Conservation (phyloP, 2,113 vertebrate genomes). For the Clarias magur region DNA sequence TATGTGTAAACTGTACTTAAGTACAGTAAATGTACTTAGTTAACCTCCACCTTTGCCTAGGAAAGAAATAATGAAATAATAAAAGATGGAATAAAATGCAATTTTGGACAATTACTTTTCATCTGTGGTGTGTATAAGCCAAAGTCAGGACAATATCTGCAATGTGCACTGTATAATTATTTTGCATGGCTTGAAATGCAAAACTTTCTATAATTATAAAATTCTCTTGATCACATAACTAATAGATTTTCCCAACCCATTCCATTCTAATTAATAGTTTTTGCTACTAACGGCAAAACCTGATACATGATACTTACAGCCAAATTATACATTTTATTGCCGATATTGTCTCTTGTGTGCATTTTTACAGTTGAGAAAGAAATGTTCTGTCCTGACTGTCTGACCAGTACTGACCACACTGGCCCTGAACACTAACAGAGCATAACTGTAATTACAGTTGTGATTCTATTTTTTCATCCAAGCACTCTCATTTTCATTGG, state of each 20-base stretch:
- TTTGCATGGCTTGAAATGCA: background rate
- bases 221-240: background rate
- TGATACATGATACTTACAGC: background rate
- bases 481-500: conserved; percentile 1
- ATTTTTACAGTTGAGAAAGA: background rate
- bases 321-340: background rate
- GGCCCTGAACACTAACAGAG: background rate
- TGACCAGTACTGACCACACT: background rate
- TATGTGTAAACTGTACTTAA: too few species aligned
- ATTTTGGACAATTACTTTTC: background rate
- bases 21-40: too few species aligned
- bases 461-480: background rate
- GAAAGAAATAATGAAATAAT: too few species aligned
- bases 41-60: too few species aligned
- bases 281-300: background rate
- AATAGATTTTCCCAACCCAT: background rate
- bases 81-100: background rate
- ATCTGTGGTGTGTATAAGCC: background rate
- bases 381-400: background rate
- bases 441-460: background rate
- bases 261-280: background rate
- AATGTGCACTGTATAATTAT: background rate
- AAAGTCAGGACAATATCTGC: background rate
- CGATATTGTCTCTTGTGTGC: background rate
- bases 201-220: background rate